phyloP scores from a whole-genome alignment of 2,888 invertebrate genomes.

The Drosophila siamana region DNA sequence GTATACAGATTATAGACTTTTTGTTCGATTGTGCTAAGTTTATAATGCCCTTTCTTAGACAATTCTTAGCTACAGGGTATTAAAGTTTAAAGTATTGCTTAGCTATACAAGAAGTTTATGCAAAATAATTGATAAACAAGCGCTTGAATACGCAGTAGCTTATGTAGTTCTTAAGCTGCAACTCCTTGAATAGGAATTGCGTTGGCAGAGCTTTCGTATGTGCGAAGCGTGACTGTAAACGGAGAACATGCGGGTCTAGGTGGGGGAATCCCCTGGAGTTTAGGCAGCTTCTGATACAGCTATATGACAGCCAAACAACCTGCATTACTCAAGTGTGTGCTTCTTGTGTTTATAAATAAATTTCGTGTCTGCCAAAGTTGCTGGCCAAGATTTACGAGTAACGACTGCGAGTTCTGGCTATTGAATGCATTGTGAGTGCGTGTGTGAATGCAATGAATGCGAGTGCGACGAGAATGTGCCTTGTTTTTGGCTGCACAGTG shows the following conservation, averaged over 20 bases:
- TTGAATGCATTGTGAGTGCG: conserved; percentile 32
- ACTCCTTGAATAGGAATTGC: not conserved
- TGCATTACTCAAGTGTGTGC: conserved; percentile 60
- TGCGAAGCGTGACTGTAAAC: not conserved
- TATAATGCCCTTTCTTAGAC: not conserved
- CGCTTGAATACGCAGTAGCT: not conserved
- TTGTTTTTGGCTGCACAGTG: conserved; percentile 60
- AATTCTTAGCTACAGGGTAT: not conserved
- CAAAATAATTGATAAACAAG: not conserved
- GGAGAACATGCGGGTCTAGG: not conserved
- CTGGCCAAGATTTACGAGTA: conserved; percentile 67
- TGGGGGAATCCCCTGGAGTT: conserved; percentile 15
- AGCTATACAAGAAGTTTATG: not conserved
- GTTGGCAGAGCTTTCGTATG: not conserved
- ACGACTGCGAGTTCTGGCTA: conserved; percentile 26
- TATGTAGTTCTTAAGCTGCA: not conserved
- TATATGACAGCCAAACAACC: conserved; percentile 60
- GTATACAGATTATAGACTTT: no score
- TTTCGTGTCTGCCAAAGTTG: conserved; percentile 76
- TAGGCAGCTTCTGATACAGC: conserved; percentile 32
- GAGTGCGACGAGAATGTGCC: conserved; percentile 24
- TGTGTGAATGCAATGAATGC: conserved; percentile 34
- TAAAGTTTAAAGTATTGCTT: not conserved
- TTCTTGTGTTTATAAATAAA: conserved; percentile 67
- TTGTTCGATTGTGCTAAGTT: no score